phyloP scores from a whole-genome alignment of 2,797 vertebrate species.

The Simalia tracyae region DNA sequence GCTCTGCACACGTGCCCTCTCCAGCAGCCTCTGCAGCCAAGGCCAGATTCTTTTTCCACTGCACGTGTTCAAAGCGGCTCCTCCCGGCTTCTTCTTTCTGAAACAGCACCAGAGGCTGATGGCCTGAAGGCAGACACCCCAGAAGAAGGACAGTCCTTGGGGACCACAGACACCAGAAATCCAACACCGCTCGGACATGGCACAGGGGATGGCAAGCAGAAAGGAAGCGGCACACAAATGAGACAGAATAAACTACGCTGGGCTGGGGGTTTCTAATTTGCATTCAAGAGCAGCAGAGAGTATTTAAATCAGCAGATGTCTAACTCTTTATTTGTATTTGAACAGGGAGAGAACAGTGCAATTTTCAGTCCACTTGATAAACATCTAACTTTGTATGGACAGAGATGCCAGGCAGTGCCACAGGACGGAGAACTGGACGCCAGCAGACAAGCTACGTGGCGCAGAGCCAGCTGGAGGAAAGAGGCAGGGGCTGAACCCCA shows the following conservation, averaged over 20 bases:
- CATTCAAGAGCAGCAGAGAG: not conserved
- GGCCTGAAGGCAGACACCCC: not conserved
- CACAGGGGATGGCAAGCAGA: not conserved
- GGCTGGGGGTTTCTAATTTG: not conserved
- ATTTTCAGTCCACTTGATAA: conserved; percentile 8
- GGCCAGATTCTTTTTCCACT: not conserved
- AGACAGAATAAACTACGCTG: not conserved
- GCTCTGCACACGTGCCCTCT: not conserved
- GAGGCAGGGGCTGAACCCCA: not conserved
- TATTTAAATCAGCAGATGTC: not conserved
- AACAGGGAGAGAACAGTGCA: not conserved
- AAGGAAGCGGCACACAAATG: not conserved
- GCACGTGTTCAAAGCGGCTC: too few species aligned
- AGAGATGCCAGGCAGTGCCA: not conserved
- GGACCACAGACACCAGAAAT: not conserved
- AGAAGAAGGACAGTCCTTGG: not conserved
- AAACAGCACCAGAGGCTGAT: too few species aligned
- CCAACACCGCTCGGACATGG: too few species aligned
- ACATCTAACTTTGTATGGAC: not conserved
- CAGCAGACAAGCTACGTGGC: not conserved
- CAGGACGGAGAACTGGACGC: not conserved
- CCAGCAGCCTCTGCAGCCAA: not conserved
- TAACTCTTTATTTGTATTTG: conserved; percentile 6
- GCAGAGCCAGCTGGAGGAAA: not conserved
- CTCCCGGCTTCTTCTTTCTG: not conserved